A percentile compares a stretch with the other conserved stretches of the same genome.
These are phyloP conservation scores for Intellagama lesueurii DNA, from an alignment of 2,797 vertebrate genomes.

Conservation along the genomic window DNA sequence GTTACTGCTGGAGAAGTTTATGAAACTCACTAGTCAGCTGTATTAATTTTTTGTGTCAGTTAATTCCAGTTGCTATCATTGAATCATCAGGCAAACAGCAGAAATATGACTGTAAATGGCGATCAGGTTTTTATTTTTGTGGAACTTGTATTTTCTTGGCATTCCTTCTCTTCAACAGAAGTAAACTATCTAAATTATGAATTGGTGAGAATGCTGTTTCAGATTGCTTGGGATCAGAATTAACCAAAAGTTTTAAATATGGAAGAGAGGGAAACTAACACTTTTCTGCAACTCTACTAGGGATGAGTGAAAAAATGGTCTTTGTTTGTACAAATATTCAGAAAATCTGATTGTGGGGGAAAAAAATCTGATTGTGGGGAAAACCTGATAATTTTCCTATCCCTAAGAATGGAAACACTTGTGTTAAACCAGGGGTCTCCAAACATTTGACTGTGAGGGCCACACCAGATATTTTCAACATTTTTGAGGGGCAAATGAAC, in stretches of 20 bases:
- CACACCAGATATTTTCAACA: no score
- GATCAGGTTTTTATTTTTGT: background rate
- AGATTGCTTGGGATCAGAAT: background rate
- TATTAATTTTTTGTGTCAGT: background rate
- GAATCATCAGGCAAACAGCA: no score
- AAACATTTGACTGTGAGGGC: no score
- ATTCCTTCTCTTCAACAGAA: background rate
- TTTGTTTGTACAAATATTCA: no score
- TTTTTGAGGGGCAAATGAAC: no score
- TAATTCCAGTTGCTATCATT: background rate
- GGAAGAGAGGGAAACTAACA: background rate
- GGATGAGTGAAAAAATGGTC: background rate
- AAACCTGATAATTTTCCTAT: background rate
- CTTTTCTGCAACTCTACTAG: background rate
- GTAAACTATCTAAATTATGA: background rate
- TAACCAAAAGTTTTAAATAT: background rate
- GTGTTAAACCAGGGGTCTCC: background rate
- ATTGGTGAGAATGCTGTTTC: background rate
- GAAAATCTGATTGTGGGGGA: background rate
- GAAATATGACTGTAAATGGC: background rate
- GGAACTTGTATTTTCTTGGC: background rate
- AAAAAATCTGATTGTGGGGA: background rate
- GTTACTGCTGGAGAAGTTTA: slow-evolving; percentile 2
- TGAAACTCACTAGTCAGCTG: background rate
- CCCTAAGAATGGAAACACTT: background rate